Evolutionary conservation across 2,797 vertebrate species (phyloP), one percentile per base, ranked within the genome.

Genomic region (Halcyon leucocephala): DNA sequence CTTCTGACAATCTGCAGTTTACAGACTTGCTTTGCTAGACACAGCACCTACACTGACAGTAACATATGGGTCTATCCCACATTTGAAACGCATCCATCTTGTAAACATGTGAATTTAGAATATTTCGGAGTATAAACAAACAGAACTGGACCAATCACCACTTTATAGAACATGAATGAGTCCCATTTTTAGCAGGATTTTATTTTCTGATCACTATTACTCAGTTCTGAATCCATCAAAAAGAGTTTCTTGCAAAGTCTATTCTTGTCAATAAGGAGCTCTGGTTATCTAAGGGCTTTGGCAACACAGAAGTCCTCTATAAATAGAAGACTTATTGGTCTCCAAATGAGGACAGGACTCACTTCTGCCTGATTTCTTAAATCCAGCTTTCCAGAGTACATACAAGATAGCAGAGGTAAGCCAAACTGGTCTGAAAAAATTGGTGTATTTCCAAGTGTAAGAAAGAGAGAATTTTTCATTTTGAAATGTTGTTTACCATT

Each of bases 71-170:
- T 80, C 48, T 70, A 31, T 58, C 51, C 25, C 13, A 15, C 21
- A 14, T 70, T 87, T 84, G 79, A 87, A 92, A 81, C 14, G 21
- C 22, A 49, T 77, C 69, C 35, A 19, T 70, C 55, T 60, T 87
- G 52, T 54, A 90, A 92, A 60, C 39, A 69, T 31, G 39, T 33
- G 44, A 87, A 74, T 89, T 94, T 81, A 69, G 37, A 57, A 57
- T 57, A 81, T 91, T 89, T 89, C 29, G 65, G 64, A 67, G n/a
- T 35, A 67, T 73, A 90, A 85, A 88, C 39, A 90, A 86, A 86
- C 2, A 17, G 14, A 69, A 46, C 7, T 48, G 46, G 37, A 79
- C 21, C 7, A 82, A 64, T 1, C 33, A 61, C 12, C 9, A 71
- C 14, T 62, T 90, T 29, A 76, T 3, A 78, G 25, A 4, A 15